Base-by-base conservation (phyloP, 2,113 vertebrate genomes). In the Pteropus alecto region DNA sequence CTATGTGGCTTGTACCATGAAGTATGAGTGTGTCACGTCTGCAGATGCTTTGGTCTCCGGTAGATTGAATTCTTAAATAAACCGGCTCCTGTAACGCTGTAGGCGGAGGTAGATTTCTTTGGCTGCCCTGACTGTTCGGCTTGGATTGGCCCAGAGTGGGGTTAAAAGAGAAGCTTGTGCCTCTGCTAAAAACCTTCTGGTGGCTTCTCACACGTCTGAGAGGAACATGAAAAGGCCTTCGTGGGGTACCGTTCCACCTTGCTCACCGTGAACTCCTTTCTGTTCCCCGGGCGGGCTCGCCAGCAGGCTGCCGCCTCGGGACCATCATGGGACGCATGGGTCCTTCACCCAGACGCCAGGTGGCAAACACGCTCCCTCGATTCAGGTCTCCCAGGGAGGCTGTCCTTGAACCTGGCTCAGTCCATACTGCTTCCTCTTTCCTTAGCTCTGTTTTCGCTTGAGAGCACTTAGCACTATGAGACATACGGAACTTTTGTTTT, bases 291-390 rank as follows among this genome's bases (percentile, higher is more conserved):
- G 11, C 51, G 0, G 15, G 6, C 74, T 82, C 1, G 11, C 13
- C 0, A 15, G 56, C 13, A 33, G 79, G 14, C 58, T 48, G 43
- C 67, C 33, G 5, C 14, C 54, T 41, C 76, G 41, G 61, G 30
- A n/a, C 43, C 16, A 0, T 2, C 11, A 6, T 3, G 6, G n/a
- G 21, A 24, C 4, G 15, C 51, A 1, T 51, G 51, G 15, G 22
- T 12, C 38, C 38, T 51, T 15, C 19, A 8, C n/a, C 12, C 58
- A 46, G 28, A 30, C 7, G 10, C 35, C 24, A 48, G 16, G 4
- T 9, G 8, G 71, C n/a, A 43, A 18, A 38, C 30, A 21, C 18
- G 3, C 8, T 88, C 26, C 24, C 24, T 5, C 24, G 14, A n/a
- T 41, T 19, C 26, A 21, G 71, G 3, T 18, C 68, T 56, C 54